phyloP scores from a whole-genome alignment of 2,888 invertebrate genomes.

The Tachina fera region DNA sequence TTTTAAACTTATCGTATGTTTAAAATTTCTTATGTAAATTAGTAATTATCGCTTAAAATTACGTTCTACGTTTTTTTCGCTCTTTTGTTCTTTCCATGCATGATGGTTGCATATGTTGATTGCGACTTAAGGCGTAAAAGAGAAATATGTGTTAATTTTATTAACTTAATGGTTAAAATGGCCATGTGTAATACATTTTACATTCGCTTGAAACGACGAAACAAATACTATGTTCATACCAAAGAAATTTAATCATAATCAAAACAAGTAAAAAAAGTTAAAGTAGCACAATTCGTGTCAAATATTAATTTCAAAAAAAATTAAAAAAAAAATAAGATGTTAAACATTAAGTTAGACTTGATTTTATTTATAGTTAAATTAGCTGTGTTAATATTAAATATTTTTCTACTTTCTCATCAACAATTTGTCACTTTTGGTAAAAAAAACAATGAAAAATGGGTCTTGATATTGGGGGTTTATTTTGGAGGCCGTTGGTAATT shows the following conservation, averaged over 20 bases:
- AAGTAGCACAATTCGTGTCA: background rate
- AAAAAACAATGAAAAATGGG: too few species aligned
- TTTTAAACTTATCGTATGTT: conserved; percentile 47
- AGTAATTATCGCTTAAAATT: conserved; percentile 65
- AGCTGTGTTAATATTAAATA: too few species aligned
- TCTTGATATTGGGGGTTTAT: too few species aligned
- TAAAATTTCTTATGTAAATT: conserved; percentile 65
- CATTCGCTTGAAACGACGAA: background rate
- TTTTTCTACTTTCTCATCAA: too few species aligned
- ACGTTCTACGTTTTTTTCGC: conserved; percentile 18
- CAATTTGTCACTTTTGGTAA: too few species aligned
- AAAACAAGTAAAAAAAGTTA: background rate
- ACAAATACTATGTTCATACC: too few species aligned
- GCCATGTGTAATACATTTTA: background rate
- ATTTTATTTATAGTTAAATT: too few species aligned
- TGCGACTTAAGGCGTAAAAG: background rate
- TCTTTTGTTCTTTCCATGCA: background rate
- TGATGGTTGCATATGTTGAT: background rate
- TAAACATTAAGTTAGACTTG: too few species aligned
- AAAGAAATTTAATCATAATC: background rate
- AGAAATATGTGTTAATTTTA: background rate
- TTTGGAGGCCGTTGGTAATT: too few species aligned
- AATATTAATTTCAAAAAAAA: background rate
- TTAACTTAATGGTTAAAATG: background rate
- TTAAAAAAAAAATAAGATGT: too few species aligned